These are phyloP conservation scores for Drosophila pruinosa DNA, from an alignment of 1,140 invertebrate genomes.

Conservation along the genomic window DNA sequence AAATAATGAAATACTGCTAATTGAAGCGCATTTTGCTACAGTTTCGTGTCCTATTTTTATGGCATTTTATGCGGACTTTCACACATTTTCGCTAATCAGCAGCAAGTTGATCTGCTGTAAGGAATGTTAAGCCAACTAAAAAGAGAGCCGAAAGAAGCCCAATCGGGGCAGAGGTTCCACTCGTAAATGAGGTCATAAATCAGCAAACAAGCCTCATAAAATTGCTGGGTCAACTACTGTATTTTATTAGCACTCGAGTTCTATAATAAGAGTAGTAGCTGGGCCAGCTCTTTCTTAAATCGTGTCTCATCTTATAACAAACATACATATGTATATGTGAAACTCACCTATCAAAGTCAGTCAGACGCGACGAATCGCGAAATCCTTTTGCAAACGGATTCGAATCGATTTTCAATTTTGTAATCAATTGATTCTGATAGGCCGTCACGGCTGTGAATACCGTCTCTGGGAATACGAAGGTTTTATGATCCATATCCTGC, in stretches of 20 bases:
- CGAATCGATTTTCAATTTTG: conserved; percentile 97
- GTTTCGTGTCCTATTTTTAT: conserved; percentile 13
- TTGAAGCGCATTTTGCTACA: conserved; percentile 18
- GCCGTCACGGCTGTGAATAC: conserved; percentile 99
- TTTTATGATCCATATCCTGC: conserved; percentile 94
- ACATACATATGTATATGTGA: background rate
- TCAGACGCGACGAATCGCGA: conserved; percentile 95
- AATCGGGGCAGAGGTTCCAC: background rate
- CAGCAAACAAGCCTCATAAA: conserved; percentile 40
- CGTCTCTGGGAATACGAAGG: conserved; percentile 97
- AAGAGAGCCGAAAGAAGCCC: conserved; percentile 9
- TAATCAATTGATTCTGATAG: conserved; percentile 99
- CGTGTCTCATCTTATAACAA: background rate
- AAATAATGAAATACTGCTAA: background rate
- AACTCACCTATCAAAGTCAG: conserved; percentile 91
- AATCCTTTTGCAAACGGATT: conserved; percentile 98
- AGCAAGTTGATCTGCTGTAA: conserved; percentile 58
- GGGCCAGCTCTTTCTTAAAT: too few species aligned
- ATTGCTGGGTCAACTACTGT: conserved; percentile 40
- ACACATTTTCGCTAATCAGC: conserved; percentile 76
- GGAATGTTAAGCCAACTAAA: conserved; percentile 45
- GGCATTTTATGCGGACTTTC: conserved; percentile 44
- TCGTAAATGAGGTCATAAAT: conserved; percentile 47
- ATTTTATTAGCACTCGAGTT: background rate
- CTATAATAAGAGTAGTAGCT: too few species aligned